Base-by-base conservation (phyloP, 2,888 invertebrate species). In the Troilus luridus region DNA sequence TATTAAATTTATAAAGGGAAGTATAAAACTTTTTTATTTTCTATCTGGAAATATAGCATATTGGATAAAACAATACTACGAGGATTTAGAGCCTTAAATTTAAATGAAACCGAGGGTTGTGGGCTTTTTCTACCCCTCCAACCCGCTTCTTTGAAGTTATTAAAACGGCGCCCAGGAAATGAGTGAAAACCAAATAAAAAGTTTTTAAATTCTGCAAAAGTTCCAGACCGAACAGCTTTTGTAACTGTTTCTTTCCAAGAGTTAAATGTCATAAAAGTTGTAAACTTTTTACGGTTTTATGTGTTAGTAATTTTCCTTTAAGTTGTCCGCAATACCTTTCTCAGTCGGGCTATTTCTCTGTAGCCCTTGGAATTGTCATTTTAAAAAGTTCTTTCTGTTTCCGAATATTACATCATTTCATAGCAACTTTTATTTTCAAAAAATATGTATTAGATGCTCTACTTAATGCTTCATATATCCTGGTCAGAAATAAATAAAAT, bases 241-340 rank as follows among this genome's bases (percentile, higher is more conserved):
- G 56, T 85, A 85, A 85, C 85, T 85, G 85, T 85, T 85, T 56
- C 56, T 56, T 85, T 85, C 85, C n/a, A n/a, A n/a, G 85, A 54
- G 72, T 77, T 77, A 77, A 56, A 85, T 85, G 85, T 56, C 85
- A 85, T 85, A 56, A 85, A 85, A 85, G 85, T 85, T 85, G 21
- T 21, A 9, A 85, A 85, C 54, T n/a, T 85, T 85, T 85, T 85
- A 85, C 56, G 56, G 85, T 58, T 85, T 85, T 85, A 85, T 85
- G 85, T 85, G n/a, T 85, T 85, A 56, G 85, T 85, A 85, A 85
- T 85, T 85, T 58, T 85, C 85, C 85, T 85, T 85, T 85, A 85
- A 85, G 56, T 85, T 85, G 56, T n/a, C 85, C 85, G 85, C 85
- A 85, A 85, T 85, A 85, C 85, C 85, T 85, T 41, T 7, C 85